Base-by-base conservation (phyloP, 2,797 vertebrate species). In the Pogoniulus pusillus region DNA sequence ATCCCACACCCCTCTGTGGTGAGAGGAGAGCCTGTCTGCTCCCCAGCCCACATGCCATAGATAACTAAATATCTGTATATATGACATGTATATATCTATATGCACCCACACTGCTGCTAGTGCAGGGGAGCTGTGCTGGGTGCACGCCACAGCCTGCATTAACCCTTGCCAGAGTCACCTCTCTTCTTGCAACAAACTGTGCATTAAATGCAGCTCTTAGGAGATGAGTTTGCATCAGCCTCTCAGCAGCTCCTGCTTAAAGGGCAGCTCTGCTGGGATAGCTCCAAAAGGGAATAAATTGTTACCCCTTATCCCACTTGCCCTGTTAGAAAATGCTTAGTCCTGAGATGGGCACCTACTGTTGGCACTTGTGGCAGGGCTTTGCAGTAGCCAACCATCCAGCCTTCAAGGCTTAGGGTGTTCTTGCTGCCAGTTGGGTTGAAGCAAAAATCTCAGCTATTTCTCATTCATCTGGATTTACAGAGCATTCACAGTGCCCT, bases 11-110 rank as follows among this genome's bases (percentile, higher is more conserved):
- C 79, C 34, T 27, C 54, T 4, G 43, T 43, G 83, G 32, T 80
- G 76, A 90, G 89, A 93, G 90, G 62, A 72, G 82, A 89, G 86
- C 74, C 57, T 66, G 64, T 17, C 87, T 76, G 87, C 64, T 76
- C 54, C 51, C 77, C 79, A 58, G 76, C 66, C 82, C 3, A 1
- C 79, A 70, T 90, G 71, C 92, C 91, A 27, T 0, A 94, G 94
- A 93, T 90, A 93, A 85, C 68, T 59, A 69, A 77, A 72, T 91
- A 63, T 49, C 91, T 53, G 43, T 53, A 27, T 47, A 35, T 43
- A 43, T 5, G 47, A 45, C 58, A 66, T 18, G 68, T 35, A 64
- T 45, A 73, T 53, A 76, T 14, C 74, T 35, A 27, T 45, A 34
- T 9, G 15, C 57, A 45, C 49, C 57, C 87, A 14, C 37, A 5